Evolutionary conservation across 2,797 vertebrate genomes (phyloP).

Genomic region (Phrynocephalus forsythii): DNA sequence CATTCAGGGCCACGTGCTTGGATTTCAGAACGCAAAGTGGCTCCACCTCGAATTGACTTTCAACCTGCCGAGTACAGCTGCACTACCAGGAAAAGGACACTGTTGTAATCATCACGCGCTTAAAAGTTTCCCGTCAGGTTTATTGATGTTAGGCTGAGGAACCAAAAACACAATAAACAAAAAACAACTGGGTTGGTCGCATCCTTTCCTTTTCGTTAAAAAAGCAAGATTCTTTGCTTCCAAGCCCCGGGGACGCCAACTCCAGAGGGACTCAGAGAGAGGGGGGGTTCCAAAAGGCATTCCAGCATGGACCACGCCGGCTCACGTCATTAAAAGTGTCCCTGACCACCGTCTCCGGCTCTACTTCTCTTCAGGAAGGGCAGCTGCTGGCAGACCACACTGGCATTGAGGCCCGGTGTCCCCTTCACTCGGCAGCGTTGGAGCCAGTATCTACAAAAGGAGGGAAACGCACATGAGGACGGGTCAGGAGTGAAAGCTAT

Average conservation of each 20-base stretch:
- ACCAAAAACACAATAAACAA: slow-evolving; percentile 46
- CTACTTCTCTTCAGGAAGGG: slow-evolving; percentile 73
- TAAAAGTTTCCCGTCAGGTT: slow-evolving; percentile 88
- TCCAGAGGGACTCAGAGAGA: no score
- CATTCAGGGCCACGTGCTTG: fast-evolving
- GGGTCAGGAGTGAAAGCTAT: fast-evolving
- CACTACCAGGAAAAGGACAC: background rate
- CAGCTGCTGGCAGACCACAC: slow-evolving; percentile 70
- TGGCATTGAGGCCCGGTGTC: slow-evolving; percentile 52
- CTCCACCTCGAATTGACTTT: background rate
- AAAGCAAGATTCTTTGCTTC: slow-evolving; percentile 69
- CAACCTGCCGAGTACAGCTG: background rate
- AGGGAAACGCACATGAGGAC: slow-evolving; percentile 47
- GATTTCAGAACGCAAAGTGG: background rate
- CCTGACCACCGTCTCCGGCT: slow-evolving; percentile 85
- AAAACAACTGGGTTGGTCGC: slow-evolving; percentile 71
- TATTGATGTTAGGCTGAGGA: slow-evolving; percentile 83
- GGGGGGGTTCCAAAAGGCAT: slow-evolving; percentile 42
- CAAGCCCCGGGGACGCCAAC: slow-evolving; percentile 48
- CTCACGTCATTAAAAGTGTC: slow-evolving; percentile 82
- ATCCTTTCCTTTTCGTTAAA: slow-evolving; percentile 61
- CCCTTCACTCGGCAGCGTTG: slow-evolving; percentile 84
- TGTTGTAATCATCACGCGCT: slow-evolving; percentile 35
- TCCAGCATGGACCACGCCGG: slow-evolving; percentile 60
- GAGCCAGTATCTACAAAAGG: slow-evolving; percentile 87